Percentiles rank a stretch among this genome's conserved stretches.
These are phyloP conservation scores for Seira ritae DNA, from an alignment of 2,888 invertebrate species.

Conservation along the genomic window DNA sequence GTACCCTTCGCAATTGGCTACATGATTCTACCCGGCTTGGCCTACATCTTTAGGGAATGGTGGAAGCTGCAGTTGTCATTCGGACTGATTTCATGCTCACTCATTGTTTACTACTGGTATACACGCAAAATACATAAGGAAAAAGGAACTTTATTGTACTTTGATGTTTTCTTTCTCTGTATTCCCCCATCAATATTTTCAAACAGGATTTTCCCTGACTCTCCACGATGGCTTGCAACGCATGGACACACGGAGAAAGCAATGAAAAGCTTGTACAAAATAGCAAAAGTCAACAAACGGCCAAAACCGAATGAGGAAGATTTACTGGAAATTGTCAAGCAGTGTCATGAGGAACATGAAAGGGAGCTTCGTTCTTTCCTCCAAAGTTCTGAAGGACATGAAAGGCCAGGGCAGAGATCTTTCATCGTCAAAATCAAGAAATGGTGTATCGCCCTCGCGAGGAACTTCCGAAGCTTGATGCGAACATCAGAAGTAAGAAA, in stretches of 20 bases:
- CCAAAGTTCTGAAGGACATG: neutral
- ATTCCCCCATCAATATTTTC: too few relatives aligned
- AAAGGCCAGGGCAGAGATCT: neutral
- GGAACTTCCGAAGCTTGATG: conserved; percentile 65
- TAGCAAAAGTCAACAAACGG: conserved; percentile 67
- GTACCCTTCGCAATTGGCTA: conserved; percentile 71
- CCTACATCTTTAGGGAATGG: conserved; percentile 63
- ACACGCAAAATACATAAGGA: neutral
- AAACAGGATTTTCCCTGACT: conserved; percentile 72
- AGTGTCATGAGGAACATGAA: conserved; percentile 59
- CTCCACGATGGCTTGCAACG: conserved; percentile 71
- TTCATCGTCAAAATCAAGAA: neutral
- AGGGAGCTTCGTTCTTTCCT: neutral
- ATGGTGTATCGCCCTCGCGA: conserved; percentile 15
- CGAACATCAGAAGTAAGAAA: conserved; percentile 66
- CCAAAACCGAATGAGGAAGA: conserved; percentile 58
- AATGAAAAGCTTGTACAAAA: conserved; percentile 54
- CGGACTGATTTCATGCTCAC: conserved; percentile 59
- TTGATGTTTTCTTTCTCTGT: neutral
- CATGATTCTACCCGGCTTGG: conserved; percentile 70
- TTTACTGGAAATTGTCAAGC: conserved; percentile 63
- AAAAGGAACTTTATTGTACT: neutral
- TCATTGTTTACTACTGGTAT: conserved; percentile 69
- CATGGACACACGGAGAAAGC: conserved; percentile 66
- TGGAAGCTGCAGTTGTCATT: conserved; percentile 54